Base-by-base conservation (phyloP, 2,888 invertebrate species). In the Kryphioiulus occultus region DNA sequence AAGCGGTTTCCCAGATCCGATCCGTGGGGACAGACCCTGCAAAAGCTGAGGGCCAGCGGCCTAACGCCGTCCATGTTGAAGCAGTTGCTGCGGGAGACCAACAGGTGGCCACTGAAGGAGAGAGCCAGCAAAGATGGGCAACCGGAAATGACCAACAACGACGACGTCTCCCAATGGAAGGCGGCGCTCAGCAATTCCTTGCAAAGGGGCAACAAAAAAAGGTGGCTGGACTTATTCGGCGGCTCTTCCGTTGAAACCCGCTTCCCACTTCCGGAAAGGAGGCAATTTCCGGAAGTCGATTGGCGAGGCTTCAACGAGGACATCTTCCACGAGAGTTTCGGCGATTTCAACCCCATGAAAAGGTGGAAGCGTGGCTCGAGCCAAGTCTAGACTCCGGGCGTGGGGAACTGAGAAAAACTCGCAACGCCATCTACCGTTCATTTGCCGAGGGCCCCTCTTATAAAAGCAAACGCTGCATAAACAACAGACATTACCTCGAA, bases 241-340 rank as follows among this genome's bases (percentile, higher is more conserved):
- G 87, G 87, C n/a, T 87, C 87, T 12, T 87, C 87, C 15, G 85
- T 88, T 30, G 87, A 88, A 22, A 87, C 88, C 35, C 42, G 88
- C 17, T 88, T 88, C 42, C 88, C 88, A 47, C 87, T 88, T 47
- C 88, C 88, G 30, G 88, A 89, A 86, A 88, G 89, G 78, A 88
- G 90, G 47, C 89, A 89, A 87, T 90, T 90, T 86, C 90, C 90
- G 4, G 90, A 90, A 88, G 89, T 90, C 2, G 90, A 90, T 86
- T 90, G 90, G 39, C 87, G 90, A 85, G 90, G 90, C 4, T 90
- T 90, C 86, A 90, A 90, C 82, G 90, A 89, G 35, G 90, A 90
- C 87, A 89, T 90, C 22, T 90, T 90, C 85, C 90, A 90, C 44
- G 90, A 90, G 88, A 90, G 90, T 47, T 90, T 90, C 17, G 90